Conservation (phyloP, 2,113 vertebrate genomes). For the Rhynchomys soricoides region DNA sequence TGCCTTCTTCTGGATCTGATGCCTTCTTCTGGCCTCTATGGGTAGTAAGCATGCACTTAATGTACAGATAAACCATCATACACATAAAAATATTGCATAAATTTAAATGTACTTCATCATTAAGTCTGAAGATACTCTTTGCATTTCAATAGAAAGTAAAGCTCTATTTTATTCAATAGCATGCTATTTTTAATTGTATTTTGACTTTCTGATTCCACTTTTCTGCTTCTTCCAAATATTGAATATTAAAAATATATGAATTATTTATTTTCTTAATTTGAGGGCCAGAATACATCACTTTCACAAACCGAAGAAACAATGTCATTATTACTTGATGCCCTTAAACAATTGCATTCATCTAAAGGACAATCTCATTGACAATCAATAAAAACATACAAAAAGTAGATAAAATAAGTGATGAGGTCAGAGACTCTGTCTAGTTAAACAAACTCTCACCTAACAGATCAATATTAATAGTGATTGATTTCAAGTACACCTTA, state of each 20-base stretch:
- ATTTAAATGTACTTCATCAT: background rate
- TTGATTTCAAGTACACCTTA: slow-evolving; percentile 69
- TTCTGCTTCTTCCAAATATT: background rate
- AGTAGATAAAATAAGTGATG: slow-evolving; percentile 63
- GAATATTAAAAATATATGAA: background rate
- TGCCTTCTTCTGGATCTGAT: background rate
- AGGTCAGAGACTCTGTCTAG: slow-evolving; percentile 64
- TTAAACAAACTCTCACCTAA: slow-evolving; percentile 75
- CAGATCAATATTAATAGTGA: slow-evolving; percentile 69
- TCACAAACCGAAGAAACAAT: slow-evolving; percentile 15
- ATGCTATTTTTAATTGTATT: background rate
- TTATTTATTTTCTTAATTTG: background rate
- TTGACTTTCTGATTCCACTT: background rate
- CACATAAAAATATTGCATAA: background rate
- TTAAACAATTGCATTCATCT: slow-evolving; percentile 72
- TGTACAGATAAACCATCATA: background rate
- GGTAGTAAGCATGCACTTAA: background rate
- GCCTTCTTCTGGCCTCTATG: background rate
- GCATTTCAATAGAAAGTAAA: background rate
- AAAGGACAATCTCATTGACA: slow-evolving; percentile 78
- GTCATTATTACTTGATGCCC: slow-evolving; percentile 60
- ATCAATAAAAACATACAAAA: slow-evolving; percentile 70
- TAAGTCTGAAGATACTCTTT: background rate
- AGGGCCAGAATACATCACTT: slow-evolving; percentile 8
- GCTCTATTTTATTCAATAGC: background rate